phyloP scores from a whole-genome alignment of 2,888 invertebrate species.

The Seira ritae region DNA sequence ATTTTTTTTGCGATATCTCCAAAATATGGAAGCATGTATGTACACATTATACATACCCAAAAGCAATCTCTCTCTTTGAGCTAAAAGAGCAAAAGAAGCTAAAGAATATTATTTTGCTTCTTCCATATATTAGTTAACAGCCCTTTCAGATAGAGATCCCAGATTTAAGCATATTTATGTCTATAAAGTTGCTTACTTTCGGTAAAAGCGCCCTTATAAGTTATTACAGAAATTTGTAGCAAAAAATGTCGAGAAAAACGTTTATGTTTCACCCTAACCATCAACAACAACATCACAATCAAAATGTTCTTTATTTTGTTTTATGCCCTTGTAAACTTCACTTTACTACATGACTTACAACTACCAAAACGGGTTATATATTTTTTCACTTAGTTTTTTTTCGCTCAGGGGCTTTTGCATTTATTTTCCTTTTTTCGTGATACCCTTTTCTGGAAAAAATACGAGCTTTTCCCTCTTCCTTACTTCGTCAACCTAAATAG shows the following conservation, averaged over 20 bases:
- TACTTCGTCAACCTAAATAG: slow-evolving; percentile 38
- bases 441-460: slow-evolving; percentile 24
- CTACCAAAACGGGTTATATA: slow-evolving; percentile 41
- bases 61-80: too few relatives aligned
- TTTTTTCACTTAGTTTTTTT: slow-evolving; percentile 12
- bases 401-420: slow-evolving; percentile 58
- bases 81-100: too few relatives aligned
- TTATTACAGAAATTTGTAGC: too few relatives aligned
- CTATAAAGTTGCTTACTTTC: too few relatives aligned
- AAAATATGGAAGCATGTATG: too few relatives aligned
- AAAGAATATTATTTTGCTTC: too few relatives aligned
- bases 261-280: slow-evolving; percentile 52
- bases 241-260: slow-evolving; percentile 20
- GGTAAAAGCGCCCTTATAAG: too few relatives aligned
- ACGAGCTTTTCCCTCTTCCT: slow-evolving; percentile 35
- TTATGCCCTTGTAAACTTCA: slow-evolving; percentile 66
- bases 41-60: too few relatives aligned
- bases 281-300: slow-evolving; percentile 46
- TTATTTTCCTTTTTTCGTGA: slow-evolving; percentile 36
- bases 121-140: too few relatives aligned
- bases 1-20: too few relatives aligned
- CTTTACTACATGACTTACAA: slow-evolving; percentile 64
- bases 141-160: too few relatives aligned
- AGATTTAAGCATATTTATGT: too few relatives aligned
- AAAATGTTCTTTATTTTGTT: slow-evolving; percentile 65